These are phyloP conservation scores for Hesperophylax magnus DNA, from an alignment of 1,140 invertebrate genomes.

Conservation along the genomic window DNA sequence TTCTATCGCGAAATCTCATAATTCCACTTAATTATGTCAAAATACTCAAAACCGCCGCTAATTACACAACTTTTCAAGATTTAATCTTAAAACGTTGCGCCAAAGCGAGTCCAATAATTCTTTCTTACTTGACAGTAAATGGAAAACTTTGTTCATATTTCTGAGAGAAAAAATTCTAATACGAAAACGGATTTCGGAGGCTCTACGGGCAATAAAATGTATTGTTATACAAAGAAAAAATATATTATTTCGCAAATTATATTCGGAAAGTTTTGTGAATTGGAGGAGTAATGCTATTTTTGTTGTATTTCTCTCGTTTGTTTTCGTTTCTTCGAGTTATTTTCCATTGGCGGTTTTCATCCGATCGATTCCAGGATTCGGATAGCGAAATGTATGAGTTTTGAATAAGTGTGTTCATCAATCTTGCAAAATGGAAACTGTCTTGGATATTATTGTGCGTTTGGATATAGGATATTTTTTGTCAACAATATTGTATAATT, in stretches of 20 bases:
- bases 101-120: conserved; percentile 12
- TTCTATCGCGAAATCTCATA: conserved; percentile 2
- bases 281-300: background rate
- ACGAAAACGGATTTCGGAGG: background rate
- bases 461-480: background rate
- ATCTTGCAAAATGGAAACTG: background rate
- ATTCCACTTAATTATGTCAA: conserved; percentile 24
- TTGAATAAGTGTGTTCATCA: background rate
- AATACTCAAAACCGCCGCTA: conserved; percentile 9
- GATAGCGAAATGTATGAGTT: background rate
- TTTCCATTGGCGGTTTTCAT: too few species aligned
- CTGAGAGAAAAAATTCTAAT: conserved; percentile 16
- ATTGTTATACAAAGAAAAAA: conserved; percentile 22
- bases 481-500: too few species aligned
- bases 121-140: conserved; percentile 32
- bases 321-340: background rate
- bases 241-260: conserved; percentile 29
- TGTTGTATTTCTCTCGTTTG: background rate
- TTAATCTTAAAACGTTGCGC: conserved; percentile 16
- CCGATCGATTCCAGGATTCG: background rate
- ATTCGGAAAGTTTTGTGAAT: conserved; percentile 6
- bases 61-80: conserved; percentile 27
- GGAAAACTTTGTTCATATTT: conserved; percentile 40
- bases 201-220: conserved; percentile 28
- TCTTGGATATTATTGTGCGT: background rate